phyloP scores from a whole-genome alignment of 2,797 vertebrate genomes.

The Peromyscus aztecus region DNA sequence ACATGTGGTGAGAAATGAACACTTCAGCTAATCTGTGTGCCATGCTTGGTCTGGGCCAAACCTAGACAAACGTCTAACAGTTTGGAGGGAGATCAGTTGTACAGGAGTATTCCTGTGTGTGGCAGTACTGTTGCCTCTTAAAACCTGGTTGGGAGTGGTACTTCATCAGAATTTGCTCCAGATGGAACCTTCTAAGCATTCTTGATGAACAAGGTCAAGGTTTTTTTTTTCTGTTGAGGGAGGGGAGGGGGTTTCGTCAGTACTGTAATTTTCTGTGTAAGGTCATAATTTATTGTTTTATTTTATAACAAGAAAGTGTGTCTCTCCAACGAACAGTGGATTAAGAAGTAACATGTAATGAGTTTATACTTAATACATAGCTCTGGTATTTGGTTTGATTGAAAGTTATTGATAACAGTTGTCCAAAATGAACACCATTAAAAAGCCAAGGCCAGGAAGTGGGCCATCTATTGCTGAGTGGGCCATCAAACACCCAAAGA shows the following conservation, averaged over 20 bases:
- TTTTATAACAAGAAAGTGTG: constrained; percentile 42
- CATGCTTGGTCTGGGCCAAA: constrained; percentile 56
- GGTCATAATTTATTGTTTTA: constrained; percentile 48
- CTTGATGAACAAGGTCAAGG: constrained; percentile 63
- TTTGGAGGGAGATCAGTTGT: constrained; percentile 47
- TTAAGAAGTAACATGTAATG: neutral
- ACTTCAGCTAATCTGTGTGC: constrained; percentile 60
- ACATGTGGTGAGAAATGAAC: constrained; percentile 95
- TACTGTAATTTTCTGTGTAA: constrained; percentile 35
- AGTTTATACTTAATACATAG: constrained; percentile 42
- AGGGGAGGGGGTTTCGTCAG: too few species aligned
- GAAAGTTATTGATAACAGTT: constrained; percentile 6
- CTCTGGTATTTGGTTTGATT: constrained; percentile 11
- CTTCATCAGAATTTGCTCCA: constrained; percentile 54
- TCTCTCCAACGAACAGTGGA: neutral
- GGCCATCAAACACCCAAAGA: too few species aligned
- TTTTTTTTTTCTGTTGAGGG: too few species aligned
- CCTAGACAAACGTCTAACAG: constrained; percentile 26
- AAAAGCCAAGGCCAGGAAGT: too few species aligned
- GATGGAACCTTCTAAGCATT: constrained; percentile 53
- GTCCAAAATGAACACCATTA: constrained; percentile 55
- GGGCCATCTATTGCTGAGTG: too few species aligned
- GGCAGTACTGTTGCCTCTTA: neutral
- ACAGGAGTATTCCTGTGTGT: neutral
- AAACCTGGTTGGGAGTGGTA: constrained; percentile 35